Base-by-base conservation (phyloP, 2,797 vertebrate genomes). In the Muscicapa comitata region DNA sequence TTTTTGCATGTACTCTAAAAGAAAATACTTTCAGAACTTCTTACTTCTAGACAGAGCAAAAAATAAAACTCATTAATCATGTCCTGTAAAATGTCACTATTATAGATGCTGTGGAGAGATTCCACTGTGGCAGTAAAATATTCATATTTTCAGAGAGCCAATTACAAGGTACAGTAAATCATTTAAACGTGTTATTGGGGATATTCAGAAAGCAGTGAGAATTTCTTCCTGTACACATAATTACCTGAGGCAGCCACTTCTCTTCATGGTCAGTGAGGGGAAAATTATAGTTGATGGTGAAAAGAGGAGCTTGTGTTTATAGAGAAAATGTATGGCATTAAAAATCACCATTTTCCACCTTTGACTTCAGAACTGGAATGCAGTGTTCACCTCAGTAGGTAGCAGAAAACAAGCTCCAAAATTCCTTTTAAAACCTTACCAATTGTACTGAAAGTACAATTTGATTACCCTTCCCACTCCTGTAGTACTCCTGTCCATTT, bases 141-240 rank as follows among this genome's bases (percentile, higher is more conserved):
- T 97, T 97, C 95, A 98, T 97, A 97, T 90, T 96, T 97, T 97
- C 91, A 88, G 94, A 98, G 98, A 98, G 98, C 97, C 97, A 98
- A 98, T 98, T 98, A 98, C 92, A 96, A 97, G 96, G 97, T 96
- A 97, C 96, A 98, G 98, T 98, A 98, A 98, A 98, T 98, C 97
- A 98, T 97, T 94, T 83, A 88, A 97, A 97, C 48, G 18, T 97
- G 93, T 94, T 98, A 96, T 73, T 98, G 97, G 97, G 95, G 94
- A 94, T 97, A 94, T 96, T 98, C 97, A 96, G 91, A 97, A 90
- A 96, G 96, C 96, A 96, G 90, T 96, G 86, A 88, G 95, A 88
- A 79, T 96, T 94, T 97, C 94, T 90, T 97, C 72, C 95, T 91
- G 77, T 97, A 96, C 87, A 94, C 53, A 95, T 93, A 96, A 96